Percentiles rank a stretch among this genome's conserved stretches.
These are phyloP conservation scores for Scelioninae gen. 1 DNA, from an alignment of 2,888 invertebrate genomes.

Conservation along the genomic window DNA sequence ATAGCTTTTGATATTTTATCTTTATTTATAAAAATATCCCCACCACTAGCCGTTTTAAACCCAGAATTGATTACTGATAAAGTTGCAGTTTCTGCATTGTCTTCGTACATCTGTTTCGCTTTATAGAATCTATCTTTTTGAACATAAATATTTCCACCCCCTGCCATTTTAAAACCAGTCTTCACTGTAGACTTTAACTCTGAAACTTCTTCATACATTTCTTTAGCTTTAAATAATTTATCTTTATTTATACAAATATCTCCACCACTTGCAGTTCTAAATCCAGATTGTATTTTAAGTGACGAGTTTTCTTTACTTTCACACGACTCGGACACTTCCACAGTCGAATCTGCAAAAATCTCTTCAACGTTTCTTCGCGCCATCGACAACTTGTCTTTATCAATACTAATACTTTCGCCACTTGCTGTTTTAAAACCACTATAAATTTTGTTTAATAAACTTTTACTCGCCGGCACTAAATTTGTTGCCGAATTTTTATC, in stretches of 20 bases:
- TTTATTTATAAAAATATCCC: too few species aligned
- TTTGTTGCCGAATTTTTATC: too few species aligned
- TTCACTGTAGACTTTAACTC: not conserved
- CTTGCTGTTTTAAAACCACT: too few species aligned
- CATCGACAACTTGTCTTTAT: too few species aligned
- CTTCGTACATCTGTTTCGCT: not conserved
- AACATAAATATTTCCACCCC: too few species aligned
- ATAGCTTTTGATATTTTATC: conserved; percentile 1
- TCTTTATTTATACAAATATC: conserved; percentile 73
- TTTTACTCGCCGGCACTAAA: too few species aligned
- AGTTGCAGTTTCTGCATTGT: too few species aligned
- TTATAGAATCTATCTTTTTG: not conserved
- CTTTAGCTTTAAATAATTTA: conserved; percentile 22
- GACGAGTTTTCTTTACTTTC: not conserved
- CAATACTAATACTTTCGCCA: too few species aligned
- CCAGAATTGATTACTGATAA: not conserved
- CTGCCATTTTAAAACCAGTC: too few species aligned
- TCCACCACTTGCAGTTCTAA: conserved; percentile 73
- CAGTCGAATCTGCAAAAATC: not conserved
- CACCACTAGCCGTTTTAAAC: not conserved
- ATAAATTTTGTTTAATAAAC: too few species aligned
- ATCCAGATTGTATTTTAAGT: conserved; percentile 20
- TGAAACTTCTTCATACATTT: conserved; percentile 27
- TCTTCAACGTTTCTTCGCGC: not conserved
- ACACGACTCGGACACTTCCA: not conserved